Conservation (phyloP, 2,797 vertebrate species). For the Clarias laeviceps region DNA sequence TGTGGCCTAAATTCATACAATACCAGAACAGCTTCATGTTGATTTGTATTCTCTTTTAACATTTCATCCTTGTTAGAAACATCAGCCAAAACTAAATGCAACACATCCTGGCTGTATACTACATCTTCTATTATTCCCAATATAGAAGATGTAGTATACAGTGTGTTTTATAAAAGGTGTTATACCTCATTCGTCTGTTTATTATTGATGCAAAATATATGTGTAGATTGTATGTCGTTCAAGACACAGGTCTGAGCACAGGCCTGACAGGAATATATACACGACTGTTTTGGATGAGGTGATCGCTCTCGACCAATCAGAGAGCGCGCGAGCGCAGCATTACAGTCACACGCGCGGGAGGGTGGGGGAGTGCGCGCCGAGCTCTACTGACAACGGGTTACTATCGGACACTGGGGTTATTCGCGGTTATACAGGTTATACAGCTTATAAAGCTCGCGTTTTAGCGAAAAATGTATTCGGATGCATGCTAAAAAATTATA, state of each 20-base stretch:
- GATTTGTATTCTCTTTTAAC: not conserved
- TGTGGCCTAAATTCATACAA: not conserved
- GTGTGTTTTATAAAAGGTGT: no score
- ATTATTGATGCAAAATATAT: not conserved
- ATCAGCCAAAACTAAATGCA: not conserved
- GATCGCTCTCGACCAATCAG: conserved; percentile 90
- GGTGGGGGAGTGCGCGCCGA: conserved; percentile 65
- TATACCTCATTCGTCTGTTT: not conserved
- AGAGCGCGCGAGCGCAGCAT: conserved; percentile 67
- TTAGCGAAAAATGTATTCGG: not conserved
- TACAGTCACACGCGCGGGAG: conserved; percentile 61
- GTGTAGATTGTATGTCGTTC: not conserved
- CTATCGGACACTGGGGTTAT: conserved; percentile 79
- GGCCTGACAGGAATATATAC: conserved; percentile 65
- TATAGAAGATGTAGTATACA: not conserved
- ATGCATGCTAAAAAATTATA: not conserved
- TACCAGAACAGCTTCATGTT: not conserved
- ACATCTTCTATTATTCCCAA: no score
- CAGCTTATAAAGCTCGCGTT: not conserved
- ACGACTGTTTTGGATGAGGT: conserved; percentile 87
- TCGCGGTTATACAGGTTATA: conserved; percentile 74
- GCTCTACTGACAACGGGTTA: conserved; percentile 75
- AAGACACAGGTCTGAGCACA: conserved; percentile 32
- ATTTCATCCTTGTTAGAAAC: not conserved
- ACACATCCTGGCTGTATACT: not conserved